These are phyloP conservation scores for Chrysomela aeneicollis DNA, from an alignment of 2,888 invertebrate genomes.

Conservation along the genomic window DNA sequence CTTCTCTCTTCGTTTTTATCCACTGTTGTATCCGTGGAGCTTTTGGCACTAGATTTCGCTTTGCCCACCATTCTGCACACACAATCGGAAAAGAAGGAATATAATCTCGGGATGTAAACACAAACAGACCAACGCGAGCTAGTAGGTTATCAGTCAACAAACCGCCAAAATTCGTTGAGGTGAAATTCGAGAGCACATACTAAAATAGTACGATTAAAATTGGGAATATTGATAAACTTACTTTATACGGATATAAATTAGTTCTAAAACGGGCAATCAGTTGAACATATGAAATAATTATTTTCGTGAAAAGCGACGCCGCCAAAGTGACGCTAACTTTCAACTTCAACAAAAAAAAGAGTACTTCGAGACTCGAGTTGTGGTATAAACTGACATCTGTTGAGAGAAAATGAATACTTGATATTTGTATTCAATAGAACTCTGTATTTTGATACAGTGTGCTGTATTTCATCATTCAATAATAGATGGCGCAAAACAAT, in stretches of 20 bases:
- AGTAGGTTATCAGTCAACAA: neutral
- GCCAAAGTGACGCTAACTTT: neutral
- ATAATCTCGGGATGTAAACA: neutral
- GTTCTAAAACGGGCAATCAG: too few relatives aligned
- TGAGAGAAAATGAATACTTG: too few relatives aligned
- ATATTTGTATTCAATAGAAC: too few relatives aligned
- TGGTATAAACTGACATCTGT: too few relatives aligned
- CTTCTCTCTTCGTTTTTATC: neutral
- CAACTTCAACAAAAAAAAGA: neutral
- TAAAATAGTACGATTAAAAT: neutral
- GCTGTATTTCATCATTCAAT: too few relatives aligned
- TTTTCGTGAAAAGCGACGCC: neutral
- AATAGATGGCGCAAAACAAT: neutral
- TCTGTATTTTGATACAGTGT: too few relatives aligned
- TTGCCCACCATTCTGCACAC: slow-evolving; percentile 17
- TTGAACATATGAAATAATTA: neutral
- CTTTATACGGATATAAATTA: too few relatives aligned
- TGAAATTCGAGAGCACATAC: neutral
- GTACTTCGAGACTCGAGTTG: too few relatives aligned
- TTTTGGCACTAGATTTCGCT: slow-evolving; percentile 7
- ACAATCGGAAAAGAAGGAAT: neutral
- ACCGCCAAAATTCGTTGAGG: neutral
- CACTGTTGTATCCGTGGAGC: neutral
- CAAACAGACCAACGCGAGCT: neutral
- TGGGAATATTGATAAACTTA: too few relatives aligned